phyloP scores from a whole-genome alignment of 2,113 vertebrate genomes.

The Arvicanthis niloticus region DNA sequence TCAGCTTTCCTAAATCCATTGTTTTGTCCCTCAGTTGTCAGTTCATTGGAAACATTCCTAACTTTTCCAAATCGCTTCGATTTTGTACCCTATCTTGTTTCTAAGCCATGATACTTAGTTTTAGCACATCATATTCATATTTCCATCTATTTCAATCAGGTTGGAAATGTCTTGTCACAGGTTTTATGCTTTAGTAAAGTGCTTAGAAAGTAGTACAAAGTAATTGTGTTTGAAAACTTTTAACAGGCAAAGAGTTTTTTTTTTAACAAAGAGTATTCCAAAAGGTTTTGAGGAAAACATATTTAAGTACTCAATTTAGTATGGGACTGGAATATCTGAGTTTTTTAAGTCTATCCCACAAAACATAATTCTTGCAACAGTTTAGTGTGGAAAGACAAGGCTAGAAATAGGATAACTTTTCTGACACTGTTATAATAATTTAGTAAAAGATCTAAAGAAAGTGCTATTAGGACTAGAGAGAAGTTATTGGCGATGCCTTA shows the following conservation, averaged over 20 bases:
- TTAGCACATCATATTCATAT: slow-evolving; percentile 51
- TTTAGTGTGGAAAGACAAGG: neutral
- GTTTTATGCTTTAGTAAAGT: slow-evolving; percentile 40
- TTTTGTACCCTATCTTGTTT: neutral
- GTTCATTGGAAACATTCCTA: slow-evolving; percentile 38
- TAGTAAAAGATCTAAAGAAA: slow-evolving; percentile 33
- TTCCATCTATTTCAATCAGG: slow-evolving; percentile 26
- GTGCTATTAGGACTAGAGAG: slow-evolving; percentile 7
- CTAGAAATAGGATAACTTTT: slow-evolving; percentile 19
- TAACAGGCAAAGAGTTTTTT: neutral
- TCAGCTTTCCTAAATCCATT: neutral
- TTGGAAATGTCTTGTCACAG: slow-evolving; percentile 21
- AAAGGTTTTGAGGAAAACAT: slow-evolving; percentile 39
- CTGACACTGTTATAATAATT: neutral
- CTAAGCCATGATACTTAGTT: neutral
- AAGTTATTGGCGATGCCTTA: neutral
- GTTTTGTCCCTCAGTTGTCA: slow-evolving; percentile 18
- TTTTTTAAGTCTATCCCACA: slow-evolving; percentile 4
- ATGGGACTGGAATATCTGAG: neutral
- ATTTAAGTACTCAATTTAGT: slow-evolving; percentile 41
- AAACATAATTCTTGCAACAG: neutral
- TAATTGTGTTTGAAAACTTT: neutral
- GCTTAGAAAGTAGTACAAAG: slow-evolving; percentile 9
- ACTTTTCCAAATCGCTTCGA: neutral
- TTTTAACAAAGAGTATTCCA: neutral